Evolutionary conservation across 2,113 vertebrate species (phyloP), one percentile per base, ranked within the genome.

Genomic region (Aphyosemion australe): DNA sequence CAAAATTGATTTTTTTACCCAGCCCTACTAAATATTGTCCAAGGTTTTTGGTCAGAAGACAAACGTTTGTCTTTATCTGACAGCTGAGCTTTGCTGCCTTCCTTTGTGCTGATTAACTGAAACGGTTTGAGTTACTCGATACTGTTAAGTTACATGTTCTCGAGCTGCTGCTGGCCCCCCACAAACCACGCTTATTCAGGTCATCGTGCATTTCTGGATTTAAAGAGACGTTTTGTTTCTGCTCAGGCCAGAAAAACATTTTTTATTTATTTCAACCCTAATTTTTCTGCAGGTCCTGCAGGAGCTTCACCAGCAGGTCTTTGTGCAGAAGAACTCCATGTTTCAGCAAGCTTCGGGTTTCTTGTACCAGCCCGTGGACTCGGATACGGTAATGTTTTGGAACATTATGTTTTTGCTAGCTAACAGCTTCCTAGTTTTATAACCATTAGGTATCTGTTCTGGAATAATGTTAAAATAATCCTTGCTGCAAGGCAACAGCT

Each of bases 231-330:
- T 74, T 75, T 71, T 62, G 68, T 80, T 85, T 83, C 84, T 72
- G 26, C 60, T 77, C 54, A 42, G 49, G 37, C 21, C 49, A 26
- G 26, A 26, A 26, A 26, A 26, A 26, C 26, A 26, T 26, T 4
- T 26, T 26, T 26, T 26, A 26, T 37, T 37, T 37, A 37, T 37
- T 37, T 37, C 4, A 37, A 37, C 4, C 34, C 13, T n/a, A 5
- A 57, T 1, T 76, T 9, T 43, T 65, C 12, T 8, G 15, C 78
- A 99, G 97, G 93, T 96, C 58, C 90, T 94, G 68, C 92, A 94
- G 76, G 95, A 99, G 74, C 94, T 94, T 84, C 95, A 95, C 68
- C 95, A 96, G 20, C 94, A 96, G 87, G 90, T 95, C 68, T 98
- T 98, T 61, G 26, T 97, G 6, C 95, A 96, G 89, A 96, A 96